These are phyloP conservation scores for Bos indicus DNA, from an alignment of 2,113 vertebrate species.

Conservation along the genomic window DNA sequence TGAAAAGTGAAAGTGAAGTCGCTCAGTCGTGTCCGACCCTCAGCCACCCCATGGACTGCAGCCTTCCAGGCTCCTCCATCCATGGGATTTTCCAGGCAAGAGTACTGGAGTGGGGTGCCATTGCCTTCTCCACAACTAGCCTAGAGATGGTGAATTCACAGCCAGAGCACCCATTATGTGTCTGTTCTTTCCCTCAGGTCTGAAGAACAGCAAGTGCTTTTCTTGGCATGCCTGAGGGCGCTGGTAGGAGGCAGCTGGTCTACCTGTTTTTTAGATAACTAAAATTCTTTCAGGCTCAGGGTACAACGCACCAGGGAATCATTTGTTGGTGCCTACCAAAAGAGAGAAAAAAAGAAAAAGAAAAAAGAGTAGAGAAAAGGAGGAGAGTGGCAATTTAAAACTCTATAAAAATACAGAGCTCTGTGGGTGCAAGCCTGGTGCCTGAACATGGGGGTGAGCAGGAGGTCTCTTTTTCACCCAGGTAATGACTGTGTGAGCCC, in stretches of 20 bases:
- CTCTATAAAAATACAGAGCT: conserved; percentile 23
- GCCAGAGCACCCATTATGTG: background rate
- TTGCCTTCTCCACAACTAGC: background rate
- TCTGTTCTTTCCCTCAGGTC: background rate
- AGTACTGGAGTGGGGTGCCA: no score
- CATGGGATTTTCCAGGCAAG: no score
- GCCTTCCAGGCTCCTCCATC: no score
- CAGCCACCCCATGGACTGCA: no score
- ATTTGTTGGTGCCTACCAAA: background rate
- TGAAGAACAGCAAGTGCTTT: background rate
- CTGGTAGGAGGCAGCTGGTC: background rate
- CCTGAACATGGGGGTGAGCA: conserved; percentile 51
- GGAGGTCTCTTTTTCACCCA: conserved; percentile 77
- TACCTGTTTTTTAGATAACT: background rate
- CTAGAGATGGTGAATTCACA: background rate
- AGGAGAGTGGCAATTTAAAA: conserved; percentile 2
- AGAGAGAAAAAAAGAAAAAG: background rate
- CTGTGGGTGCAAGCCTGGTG: background rate
- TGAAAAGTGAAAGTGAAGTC: no score
- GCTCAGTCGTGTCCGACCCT: no score
- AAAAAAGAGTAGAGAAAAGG: background rate
- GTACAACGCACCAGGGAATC: background rate
- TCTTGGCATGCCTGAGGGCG: background rate
- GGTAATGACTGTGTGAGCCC: conserved; percentile 75
- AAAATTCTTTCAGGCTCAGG: conserved; percentile 28